Conservation (phyloP, 2,797 vertebrate species). For the Hemibagrus guttatus region DNA sequence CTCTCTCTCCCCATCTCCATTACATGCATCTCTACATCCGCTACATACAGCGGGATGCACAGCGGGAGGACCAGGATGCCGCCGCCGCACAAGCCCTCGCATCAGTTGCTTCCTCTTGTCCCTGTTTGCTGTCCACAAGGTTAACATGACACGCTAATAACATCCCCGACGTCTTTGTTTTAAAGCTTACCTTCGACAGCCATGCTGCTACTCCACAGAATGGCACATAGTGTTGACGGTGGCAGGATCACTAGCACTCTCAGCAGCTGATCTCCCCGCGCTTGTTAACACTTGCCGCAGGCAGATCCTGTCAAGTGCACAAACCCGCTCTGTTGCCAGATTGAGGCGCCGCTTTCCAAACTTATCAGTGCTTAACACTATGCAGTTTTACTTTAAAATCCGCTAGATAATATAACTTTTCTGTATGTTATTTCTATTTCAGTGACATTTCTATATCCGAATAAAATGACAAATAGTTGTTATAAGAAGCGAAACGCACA, state of each 20-base stretch:
- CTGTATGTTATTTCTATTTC: not conserved
- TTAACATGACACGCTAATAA: not conserved
- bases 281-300: constrained; percentile 68
- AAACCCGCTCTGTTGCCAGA: constrained; percentile 26
- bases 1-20: constrained; percentile 31
- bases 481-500: not conserved
- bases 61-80: constrained; percentile 39
- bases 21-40: constrained; percentile 15
- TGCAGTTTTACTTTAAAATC: no score
- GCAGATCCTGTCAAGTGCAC: constrained; percentile 54
- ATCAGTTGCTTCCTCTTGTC: not conserved
- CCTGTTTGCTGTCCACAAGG: not conserved
- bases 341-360: not conserved
- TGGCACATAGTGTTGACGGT: constrained; percentile 62
- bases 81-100: constrained; percentile 49
- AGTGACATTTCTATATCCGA: not conserved
- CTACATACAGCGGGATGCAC: constrained; percentile 4
- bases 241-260: not conserved
- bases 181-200: constrained; percentile 76
- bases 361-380: not conserved
- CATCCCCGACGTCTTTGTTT: not conserved
- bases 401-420: not conserved
- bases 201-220: constrained; percentile 70
- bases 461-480: not conserved
- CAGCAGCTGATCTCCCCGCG: constrained; percentile 53